phyloP scores from a whole-genome alignment of 2,113 vertebrate genomes.

The Furnarius figulus region DNA sequence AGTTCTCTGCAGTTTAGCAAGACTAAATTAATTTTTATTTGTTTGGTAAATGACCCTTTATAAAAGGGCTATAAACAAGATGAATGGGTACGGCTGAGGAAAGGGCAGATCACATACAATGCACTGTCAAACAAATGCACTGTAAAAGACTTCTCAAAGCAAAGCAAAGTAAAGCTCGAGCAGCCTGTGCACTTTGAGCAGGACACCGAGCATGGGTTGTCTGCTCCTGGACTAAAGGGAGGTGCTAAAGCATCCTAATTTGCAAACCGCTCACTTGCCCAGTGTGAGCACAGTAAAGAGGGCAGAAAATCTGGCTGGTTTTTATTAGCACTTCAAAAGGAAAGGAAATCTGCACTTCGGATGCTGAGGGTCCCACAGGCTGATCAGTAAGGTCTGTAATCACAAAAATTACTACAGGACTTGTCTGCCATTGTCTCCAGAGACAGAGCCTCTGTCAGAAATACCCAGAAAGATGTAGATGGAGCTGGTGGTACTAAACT shows the following conservation, averaged over 20 bases:
- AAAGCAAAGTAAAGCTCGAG: background rate
- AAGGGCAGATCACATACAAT: background rate
- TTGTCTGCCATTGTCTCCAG: rapidly evolving
- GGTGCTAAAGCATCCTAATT: background rate
- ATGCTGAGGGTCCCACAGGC: background rate
- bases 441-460: background rate
- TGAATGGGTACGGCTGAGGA: background rate
- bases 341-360: background rate
- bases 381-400: background rate
- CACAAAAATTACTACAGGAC: background rate
- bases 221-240: background rate
- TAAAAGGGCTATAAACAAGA: background rate
- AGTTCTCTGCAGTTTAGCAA: background rate
- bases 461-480: background rate
- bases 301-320: background rate
- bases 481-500: background rate
- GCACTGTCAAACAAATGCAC: background rate
- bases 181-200: background rate
- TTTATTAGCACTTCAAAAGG: background rate
- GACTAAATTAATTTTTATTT: background rate
- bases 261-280: background rate
- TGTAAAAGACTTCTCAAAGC: background rate
- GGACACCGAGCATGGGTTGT: background rate
- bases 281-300: rapidly evolving
- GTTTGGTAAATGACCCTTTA: background rate